phyloP scores from a whole-genome alignment of 2,797 vertebrate species.

The Anabas testudineus region DNA sequence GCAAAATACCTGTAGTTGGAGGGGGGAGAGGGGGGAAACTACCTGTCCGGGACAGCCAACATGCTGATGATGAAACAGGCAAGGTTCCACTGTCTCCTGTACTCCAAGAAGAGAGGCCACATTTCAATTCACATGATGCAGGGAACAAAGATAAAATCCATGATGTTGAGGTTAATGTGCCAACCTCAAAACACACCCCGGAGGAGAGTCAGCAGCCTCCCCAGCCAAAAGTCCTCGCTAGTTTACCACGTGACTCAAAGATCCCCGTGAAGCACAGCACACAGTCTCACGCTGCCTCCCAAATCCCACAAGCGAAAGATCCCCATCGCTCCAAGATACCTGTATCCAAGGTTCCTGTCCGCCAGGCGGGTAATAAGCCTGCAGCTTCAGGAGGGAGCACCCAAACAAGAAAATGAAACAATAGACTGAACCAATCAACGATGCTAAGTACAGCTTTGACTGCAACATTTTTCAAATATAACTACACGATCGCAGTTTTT shows the following conservation, averaged over 20 bases:
- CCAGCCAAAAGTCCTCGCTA: conserved; percentile 81
- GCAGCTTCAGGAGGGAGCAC: conserved; percentile 71
- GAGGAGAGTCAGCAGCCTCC: conserved; percentile 87
- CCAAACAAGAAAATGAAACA: conserved; percentile 88
- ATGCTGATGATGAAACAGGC: conserved; percentile 86
- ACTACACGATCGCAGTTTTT: conserved; percentile 43
- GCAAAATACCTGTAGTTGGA: conserved; percentile 89
- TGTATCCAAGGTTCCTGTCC: conserved; percentile 94
- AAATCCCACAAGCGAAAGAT: conserved; percentile 88
- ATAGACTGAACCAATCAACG: conserved; percentile 24
- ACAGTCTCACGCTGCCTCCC: conserved; percentile 76
- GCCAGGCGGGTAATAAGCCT: conserved; percentile 89
- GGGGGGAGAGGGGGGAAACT: conserved; percentile 77
- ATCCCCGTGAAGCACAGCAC: conserved; percentile 93
- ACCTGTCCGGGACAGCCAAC: conserved; percentile 84
- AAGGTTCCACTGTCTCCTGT: conserved; percentile 88
- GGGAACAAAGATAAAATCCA: conserved; percentile 86
- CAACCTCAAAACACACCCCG: conserved; percentile 67
- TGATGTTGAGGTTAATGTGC: conserved; percentile 50
- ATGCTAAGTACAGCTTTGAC: conserved; percentile 40
- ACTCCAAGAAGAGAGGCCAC: conserved; percentile 83
- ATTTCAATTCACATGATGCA: conserved; percentile 83
- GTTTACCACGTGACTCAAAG: conserved; percentile 91
- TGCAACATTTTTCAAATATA: conserved; percentile 38
- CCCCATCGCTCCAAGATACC: conserved; percentile 95